Evolutionary conservation across 2,113 vertebrate genomes (phyloP), one percentile per base, ranked within the genome.

Genomic region (Saimiri boliviensis): DNA sequence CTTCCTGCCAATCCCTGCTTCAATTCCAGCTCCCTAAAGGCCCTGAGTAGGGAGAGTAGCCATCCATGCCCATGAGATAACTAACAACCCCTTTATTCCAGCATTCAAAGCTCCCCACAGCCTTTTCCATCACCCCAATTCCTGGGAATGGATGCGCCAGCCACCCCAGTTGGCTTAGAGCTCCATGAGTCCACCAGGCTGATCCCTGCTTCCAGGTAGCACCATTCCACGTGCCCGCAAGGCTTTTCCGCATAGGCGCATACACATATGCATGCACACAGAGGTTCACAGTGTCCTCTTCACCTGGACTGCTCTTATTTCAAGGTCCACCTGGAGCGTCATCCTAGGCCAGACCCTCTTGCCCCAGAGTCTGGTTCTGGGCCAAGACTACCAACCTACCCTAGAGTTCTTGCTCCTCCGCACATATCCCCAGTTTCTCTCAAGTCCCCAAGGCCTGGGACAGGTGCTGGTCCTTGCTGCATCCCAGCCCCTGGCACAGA

Each of bases 251-350:
- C 2, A 30, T 60, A 37, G 4, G 10, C 54, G 8, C 8, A 13
- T 60, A 49, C 35, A 42, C 3, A 30, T 23, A 23, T 30, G 2
- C 20, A 35, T 7, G 8, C 12, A 12, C n/a, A 0, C 27, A 11
- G 2, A 17, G 17, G 42, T 32, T 54, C 92, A 71, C 88, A 3
- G 35, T 3, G 21, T 58, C 87, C 58, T 85, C 66, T 81, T 52
- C 10, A 23, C 74, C 74, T 5, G 6, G 6, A 40, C 52, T 74
- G 20, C 35, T 91, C 47, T 42, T 93, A 16, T 82, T 66, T 58
- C 89, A 37, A 52, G n/a, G 71, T 12, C 56, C 70, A 56, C 37
- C 56, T 17, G 35, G 14, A 27, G 40, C 14, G 32, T 81, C 42
- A 14, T 58, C 77, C 54, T 14, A 20, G 32, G 70, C 76, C 25